phyloP scores from a whole-genome alignment of 2,888 invertebrate species.

The Desoria tigrina region DNA sequence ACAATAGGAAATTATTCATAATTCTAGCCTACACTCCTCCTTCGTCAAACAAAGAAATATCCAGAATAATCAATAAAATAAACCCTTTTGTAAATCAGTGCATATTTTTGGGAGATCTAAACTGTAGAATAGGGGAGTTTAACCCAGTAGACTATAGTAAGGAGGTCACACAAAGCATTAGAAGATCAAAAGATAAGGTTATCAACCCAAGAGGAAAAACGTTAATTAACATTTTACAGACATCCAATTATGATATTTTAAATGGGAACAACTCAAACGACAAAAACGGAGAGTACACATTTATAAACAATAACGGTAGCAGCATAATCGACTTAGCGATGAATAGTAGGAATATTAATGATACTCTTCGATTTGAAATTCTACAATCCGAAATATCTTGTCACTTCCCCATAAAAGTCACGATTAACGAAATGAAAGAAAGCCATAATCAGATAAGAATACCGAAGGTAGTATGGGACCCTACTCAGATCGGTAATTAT shows the following conservation, averaged over 20 bases:
- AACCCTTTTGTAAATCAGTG: no score
- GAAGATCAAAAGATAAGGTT: not conserved
- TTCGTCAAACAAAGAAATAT: not conserved
- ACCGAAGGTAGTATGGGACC: not conserved
- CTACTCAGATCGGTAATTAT: not conserved
- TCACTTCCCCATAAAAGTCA: not conserved
- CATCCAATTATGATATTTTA: not conserved
- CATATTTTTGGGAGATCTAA: not conserved
- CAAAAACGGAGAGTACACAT: slow-evolving; percentile 14
- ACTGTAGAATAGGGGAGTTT: not conserved
- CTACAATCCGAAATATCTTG: not conserved
- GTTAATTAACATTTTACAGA: not conserved
- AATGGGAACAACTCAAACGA: slow-evolving; percentile 9
- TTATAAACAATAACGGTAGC: slow-evolving; percentile 10
- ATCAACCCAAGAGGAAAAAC: not conserved
- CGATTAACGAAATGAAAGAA: no score
- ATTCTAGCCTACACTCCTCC: not conserved
- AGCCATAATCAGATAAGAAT: not conserved
- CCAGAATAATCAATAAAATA: not conserved
- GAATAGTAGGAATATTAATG: no score
- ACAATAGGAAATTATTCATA: not conserved
- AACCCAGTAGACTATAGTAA: no score
- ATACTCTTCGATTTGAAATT: not conserved
- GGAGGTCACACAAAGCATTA: not conserved
- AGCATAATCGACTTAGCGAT: slow-evolving; percentile 14